Evolutionary conservation across 1,140 invertebrate species (phyloP), one percentile per base, ranked within the genome.

Genomic region (Sminthurides bifidus): DNA sequence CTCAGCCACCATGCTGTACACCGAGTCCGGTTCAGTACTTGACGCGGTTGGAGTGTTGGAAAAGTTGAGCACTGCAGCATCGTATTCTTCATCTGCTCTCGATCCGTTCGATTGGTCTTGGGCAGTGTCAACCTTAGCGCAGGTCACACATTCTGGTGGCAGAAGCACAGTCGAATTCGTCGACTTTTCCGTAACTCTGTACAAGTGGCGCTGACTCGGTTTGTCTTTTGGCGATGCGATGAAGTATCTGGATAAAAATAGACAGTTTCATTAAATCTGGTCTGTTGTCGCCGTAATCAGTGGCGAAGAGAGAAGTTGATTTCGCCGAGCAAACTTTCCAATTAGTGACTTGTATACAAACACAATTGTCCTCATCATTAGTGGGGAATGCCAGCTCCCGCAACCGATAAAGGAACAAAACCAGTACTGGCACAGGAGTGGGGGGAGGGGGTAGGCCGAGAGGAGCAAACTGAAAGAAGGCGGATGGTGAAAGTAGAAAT

Each of bases 171-270:
- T 59, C 3, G 54, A 57, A 37, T 61, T 59, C 1, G 65, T 56
- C 21, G 54, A 55, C 44, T 65, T 64, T 45, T 77, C 67, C 71
- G 74, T 71, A 26, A 83, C 78, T 60, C 80, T 73, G 71, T 83
- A 86, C 38, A 89, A 68, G 67, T 88, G 85, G 15, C 85, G 70
- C 65, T 84, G 78, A 3, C 81, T 80, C 0, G 84, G 79, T 58
- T 73, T 71, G 1, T 70, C 70, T 62, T 80, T 77, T 2, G 78
- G 79, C n/a, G 84, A 84, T 19, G 81, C 83, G 59, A 85, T 78
- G 63, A 76, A 82, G 64, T 81, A 82, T 54, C 81, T 83, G 70
- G 1, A 70, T 66, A 40, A 51, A 59, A 55, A 43, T 38, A 49
- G n/a, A 53, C 31, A 19, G 26, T 19, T 27, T 43, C 8, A 43